Evolutionary conservation across 2,113 vertebrate genomes (phyloP).

Genomic region (Equus quagga): DNA sequence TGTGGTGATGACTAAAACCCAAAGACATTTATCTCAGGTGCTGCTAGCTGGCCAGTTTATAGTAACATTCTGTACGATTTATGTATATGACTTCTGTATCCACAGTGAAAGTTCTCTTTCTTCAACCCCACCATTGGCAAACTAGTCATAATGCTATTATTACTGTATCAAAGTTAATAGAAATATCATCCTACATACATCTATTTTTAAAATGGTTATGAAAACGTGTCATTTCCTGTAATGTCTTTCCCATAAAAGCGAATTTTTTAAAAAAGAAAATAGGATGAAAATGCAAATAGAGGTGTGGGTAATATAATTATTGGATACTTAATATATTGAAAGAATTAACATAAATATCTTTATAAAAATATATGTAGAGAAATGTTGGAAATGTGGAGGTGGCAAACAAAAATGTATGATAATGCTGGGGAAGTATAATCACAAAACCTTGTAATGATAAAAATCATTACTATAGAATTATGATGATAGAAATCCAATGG

Average conservation of each 20-base stretch:
- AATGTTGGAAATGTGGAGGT: neutral
- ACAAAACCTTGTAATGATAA: neutral
- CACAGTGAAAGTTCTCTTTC: neutral
- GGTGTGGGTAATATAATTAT: neutral
- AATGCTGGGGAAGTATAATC: neutral
- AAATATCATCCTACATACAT: neutral
- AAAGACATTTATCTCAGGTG: neutral
- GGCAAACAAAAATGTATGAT: neutral
- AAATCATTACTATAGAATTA: neutral
- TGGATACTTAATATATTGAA: neutral
- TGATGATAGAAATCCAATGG: neutral
- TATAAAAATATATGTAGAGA: neutral
- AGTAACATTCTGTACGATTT: neutral
- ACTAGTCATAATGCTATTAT: neutral
- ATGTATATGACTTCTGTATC: neutral
- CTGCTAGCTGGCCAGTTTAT: neutral
- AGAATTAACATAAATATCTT: neutral
- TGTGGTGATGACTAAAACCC: neutral
- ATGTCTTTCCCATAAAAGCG: neutral
- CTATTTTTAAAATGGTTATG: slow-evolving; percentile 4
- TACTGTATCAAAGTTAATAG: neutral
- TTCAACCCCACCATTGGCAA: neutral
- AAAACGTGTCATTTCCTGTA: neutral
- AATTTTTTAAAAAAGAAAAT: neutral
- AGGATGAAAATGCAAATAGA: neutral